phyloP scores from a whole-genome alignment of 2,888 invertebrate species.

The Tineola bisselliella region DNA sequence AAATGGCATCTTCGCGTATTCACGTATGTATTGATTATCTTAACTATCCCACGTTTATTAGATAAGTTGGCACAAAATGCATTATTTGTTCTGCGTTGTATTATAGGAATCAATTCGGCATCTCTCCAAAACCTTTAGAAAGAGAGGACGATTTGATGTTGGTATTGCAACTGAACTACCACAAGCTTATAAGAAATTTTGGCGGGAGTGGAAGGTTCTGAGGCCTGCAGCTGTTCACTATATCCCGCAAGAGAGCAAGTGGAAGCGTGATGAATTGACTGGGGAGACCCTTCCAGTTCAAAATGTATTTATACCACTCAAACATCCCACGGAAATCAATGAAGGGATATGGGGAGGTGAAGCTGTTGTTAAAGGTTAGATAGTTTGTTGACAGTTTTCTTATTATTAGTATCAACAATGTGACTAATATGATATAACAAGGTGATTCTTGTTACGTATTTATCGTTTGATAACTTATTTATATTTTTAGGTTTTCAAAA shows the following conservation, averaged over 20 bases:
- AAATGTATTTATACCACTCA: conserved; percentile 79
- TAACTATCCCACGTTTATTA: not conserved
- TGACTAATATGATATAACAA: not conserved
- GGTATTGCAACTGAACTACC: conserved; percentile 78
- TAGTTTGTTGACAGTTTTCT: conserved; percentile 6
- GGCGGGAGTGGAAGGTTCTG: conserved; percentile 81
- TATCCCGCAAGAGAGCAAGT: conserved; percentile 77
- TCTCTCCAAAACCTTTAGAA: conserved; percentile 50
- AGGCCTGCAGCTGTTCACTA: conserved; percentile 74
- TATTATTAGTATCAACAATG: too few relatives aligned
- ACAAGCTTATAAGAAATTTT: conserved; percentile 85
- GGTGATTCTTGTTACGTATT: too few relatives aligned
- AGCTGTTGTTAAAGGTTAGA: conserved; percentile 85
- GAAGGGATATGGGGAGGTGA: conserved; percentile 97
- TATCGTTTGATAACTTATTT: too few relatives aligned
- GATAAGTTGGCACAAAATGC: not conserved
- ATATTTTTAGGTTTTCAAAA: conserved; percentile 71
- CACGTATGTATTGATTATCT: conserved; percentile 17
- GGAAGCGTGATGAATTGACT: conserved; percentile 76
- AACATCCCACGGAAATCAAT: conserved; percentile 81
- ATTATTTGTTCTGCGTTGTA: not conserved
- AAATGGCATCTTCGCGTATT: conserved; percentile 19
- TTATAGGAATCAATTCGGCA: conserved; percentile 57
- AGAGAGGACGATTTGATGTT: conserved; percentile 68
- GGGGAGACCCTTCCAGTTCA: conserved; percentile 79